Base-by-base conservation (phyloP, 2,888 invertebrate genomes). In the Standfussiana lucernea region DNA sequence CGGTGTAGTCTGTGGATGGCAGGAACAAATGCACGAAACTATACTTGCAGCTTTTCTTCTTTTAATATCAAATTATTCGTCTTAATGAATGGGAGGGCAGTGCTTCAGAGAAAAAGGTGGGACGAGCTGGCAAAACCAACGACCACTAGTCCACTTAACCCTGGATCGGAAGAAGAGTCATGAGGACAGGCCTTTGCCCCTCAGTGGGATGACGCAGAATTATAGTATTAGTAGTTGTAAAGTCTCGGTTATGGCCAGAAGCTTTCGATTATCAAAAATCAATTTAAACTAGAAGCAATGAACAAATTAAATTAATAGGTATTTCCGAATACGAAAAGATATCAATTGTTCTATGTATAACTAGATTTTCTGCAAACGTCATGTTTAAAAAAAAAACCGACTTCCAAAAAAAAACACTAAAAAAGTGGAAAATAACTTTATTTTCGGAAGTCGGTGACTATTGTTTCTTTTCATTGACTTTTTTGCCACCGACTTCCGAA, bases 21-120 rank as follows among this genome's bases (percentile, higher is more conserved):
- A 32, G 64, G 50, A 40, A 84, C 61, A 71, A 81, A 80, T 80
- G 81, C 66, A 75, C 53, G 28, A n/a, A 47, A 24, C 75, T 45
- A 53, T 61, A 56, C 66, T 81, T 45, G 28, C 21, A 0, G 37
- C 13, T 69, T 56, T 72, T 53, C 28, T 69, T 28, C n/a, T 65
- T 64, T 68, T 42, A 45, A 47, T 53, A 13, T 56, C 18, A 74
- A 40, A 62, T 53, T 61, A 74, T 37, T 45, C 11, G 37, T 64
- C 8, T 77, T 45, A 47, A 77, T 64, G 64, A 56, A 37, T 69
- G 28, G 1, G 0, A 42, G 15, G 15, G n/a, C 4, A 13, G 47
- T 7, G 18, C n/a, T 32, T 37, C 32, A 6, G 61, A 5, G 21
- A 61, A 61, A 35, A 61, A 35, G 4, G 59, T 0, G 32, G 59